phyloP scores from a whole-genome alignment of 37 sponge, comb jelly and placozoan species.

The Dysidea cf. avara region DNA sequence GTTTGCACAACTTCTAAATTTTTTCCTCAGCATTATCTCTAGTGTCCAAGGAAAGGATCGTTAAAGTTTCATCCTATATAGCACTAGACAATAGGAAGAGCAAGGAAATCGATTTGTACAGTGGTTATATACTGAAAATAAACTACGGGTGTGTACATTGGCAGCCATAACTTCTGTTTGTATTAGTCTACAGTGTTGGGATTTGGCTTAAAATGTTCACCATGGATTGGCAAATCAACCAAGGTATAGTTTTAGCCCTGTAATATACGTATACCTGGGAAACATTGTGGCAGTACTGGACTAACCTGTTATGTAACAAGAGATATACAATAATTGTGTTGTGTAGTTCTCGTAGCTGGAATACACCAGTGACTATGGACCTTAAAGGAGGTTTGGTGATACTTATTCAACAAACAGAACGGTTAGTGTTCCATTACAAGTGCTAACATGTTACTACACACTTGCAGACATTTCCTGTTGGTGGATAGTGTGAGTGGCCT shows the following conservation, averaged over 20 bases:
- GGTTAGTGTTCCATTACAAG: constrained; percentile 18
- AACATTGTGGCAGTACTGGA: too few species aligned
- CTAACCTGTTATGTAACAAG: background rate
- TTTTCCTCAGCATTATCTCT: too few species aligned
- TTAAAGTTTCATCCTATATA: too few species aligned
- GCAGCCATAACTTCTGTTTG: background rate
- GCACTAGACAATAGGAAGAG: too few species aligned
- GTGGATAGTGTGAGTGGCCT: constrained; percentile 75
- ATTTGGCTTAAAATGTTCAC: background rate
- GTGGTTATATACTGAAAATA: too few species aligned
- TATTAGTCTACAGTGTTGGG: background rate
- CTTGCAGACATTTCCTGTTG: constrained; percentile 68
- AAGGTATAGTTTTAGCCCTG: background rate
- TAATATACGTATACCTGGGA: too few species aligned
- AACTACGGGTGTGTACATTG: background rate
- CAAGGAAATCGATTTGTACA: too few species aligned
- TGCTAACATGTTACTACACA: too few species aligned
- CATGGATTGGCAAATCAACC: background rate
- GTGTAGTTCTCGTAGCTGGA: constrained; percentile 79
- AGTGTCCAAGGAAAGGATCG: too few species aligned
- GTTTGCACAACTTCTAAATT: too few species aligned
- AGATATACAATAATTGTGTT: background rate
- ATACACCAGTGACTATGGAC: constrained; percentile 85
- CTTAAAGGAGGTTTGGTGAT: constrained; percentile 66
- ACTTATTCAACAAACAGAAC: constrained; percentile 71